A percentile compares a stretch with the other conserved stretches of the same genome.
These are phyloP conservation scores for Lasioglossum figueresi DNA, from an alignment of 2,888 invertebrate genomes.

Conservation along the genomic window DNA sequence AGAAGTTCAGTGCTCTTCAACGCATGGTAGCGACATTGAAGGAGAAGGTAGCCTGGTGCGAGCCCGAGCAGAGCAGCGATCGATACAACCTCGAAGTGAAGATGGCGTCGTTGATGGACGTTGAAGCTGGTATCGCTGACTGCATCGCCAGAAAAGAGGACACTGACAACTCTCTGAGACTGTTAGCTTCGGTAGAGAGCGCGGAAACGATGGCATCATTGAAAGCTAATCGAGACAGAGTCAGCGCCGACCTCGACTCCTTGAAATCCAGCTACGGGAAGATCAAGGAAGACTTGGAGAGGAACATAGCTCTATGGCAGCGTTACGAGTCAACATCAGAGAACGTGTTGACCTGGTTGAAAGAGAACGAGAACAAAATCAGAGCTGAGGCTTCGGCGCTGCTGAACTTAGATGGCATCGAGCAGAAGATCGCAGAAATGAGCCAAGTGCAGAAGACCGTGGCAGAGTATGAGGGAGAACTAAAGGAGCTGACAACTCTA, in stretches of 20 bases:
- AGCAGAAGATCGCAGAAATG: constrained; percentile 89
- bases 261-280: constrained; percentile 88
- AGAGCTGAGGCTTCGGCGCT: constrained; percentile 90
- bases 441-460: constrained; percentile 88
- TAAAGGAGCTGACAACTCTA: constrained; percentile 88
- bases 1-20: constrained; percentile 92
- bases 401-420: constrained; percentile 88
- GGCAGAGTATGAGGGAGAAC: constrained; percentile 87
- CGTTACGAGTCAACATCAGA: constrained; percentile 92
- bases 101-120: constrained; percentile 91
- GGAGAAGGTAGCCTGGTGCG: constrained; percentile 96
- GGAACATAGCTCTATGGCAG: constrained; percentile 91
- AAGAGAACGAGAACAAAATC: constrained; percentile 91
- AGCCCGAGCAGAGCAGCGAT: constrained; percentile 94
- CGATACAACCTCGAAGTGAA: constrained; percentile 97
- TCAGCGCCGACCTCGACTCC: constrained; percentile 89
- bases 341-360: constrained; percentile 90
- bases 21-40: constrained; percentile 92
- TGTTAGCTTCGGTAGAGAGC: constrained; percentile 90
- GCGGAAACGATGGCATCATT: constrained; percentile 89
- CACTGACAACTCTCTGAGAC: constrained; percentile 89
- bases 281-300: constrained; percentile 88
- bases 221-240: constrained; percentile 88
- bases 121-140: constrained; percentile 89
- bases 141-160: constrained; percentile 89